Conservation (phyloP, 2,888 invertebrate genomes). For the Myopa tessellatipennis region DNA sequence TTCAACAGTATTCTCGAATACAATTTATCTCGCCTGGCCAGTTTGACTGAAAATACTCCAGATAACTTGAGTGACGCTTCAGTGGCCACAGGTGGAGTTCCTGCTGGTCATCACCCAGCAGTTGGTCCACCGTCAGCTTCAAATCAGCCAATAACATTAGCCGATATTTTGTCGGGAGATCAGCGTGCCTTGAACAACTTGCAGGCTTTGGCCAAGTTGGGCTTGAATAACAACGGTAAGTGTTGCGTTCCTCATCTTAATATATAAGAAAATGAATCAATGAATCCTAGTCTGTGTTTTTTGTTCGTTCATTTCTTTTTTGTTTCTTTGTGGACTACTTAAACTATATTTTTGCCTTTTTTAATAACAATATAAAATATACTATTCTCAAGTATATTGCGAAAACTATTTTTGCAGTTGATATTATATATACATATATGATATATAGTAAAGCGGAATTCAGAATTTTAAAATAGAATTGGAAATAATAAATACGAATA, state of each 20-base stretch:
- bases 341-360: too few relatives aligned
- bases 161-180: conserved; percentile 80
- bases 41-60: conserved; percentile 77
- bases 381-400: too few relatives aligned
- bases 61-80: conserved; percentile 66
- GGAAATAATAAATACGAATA: too few relatives aligned
- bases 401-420: too few relatives aligned
- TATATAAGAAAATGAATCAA: background rate
- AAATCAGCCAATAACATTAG: conserved; percentile 77
- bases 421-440: too few relatives aligned
- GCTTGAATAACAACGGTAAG: conserved; percentile 76
- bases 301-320: background rate
- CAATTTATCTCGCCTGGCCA: conserved; percentile 85
- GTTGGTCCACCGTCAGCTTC: conserved; percentile 69
- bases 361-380: too few relatives aligned
- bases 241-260: conserved; percentile 30
- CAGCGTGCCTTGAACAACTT: conserved; percentile 88
- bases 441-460: too few relatives aligned
- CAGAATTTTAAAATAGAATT: too few relatives aligned
- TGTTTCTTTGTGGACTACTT: background rate
- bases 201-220: conserved; percentile 89
- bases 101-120: conserved; percentile 55
- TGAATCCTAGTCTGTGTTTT: background rate
- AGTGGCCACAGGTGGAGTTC: conserved; percentile 48
- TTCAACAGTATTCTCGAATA: conserved; percentile 84